A percentile compares a stretch with the other conserved stretches of the same genome.
phyloP scores from a whole-genome alignment of 2,113 vertebrate genomes.

The Grantiella picta region DNA sequence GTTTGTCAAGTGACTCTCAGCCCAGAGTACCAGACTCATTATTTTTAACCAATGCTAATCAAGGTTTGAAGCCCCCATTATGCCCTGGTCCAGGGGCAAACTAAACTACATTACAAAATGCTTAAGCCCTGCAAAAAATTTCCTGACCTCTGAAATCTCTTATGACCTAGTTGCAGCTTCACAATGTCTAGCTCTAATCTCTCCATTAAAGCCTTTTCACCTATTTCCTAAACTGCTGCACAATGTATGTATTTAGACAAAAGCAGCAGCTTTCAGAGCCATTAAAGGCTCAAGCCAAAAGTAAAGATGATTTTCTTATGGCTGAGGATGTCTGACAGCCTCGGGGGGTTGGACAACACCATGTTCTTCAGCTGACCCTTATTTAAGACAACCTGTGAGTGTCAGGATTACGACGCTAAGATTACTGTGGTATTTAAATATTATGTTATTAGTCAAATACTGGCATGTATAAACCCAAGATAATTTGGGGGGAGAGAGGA shows the following conservation, averaged over 20 bases:
- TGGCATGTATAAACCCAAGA: constrained; percentile 30
- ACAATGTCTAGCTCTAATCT: constrained; percentile 70
- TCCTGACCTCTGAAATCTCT: constrained; percentile 76
- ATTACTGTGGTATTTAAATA: constrained; percentile 65
- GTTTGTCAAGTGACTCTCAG: constrained; percentile 41
- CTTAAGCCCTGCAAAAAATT: constrained; percentile 73
- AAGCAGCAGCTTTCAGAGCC: constrained; percentile 73
- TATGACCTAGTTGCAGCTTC: constrained; percentile 61
- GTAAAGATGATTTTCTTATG: constrained; percentile 75
- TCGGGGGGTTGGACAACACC: not conserved
- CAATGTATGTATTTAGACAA: constrained; percentile 68
- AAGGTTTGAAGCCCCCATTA: constrained; percentile 71
- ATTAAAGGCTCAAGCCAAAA: constrained; percentile 79
- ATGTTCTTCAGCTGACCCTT: constrained; percentile 44
- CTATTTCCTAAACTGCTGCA: constrained; percentile 58
- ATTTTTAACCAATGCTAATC: constrained; percentile 72
- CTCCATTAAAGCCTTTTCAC: constrained; percentile 78
- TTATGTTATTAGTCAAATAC: constrained; percentile 57
- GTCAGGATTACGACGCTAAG: constrained; percentile 44
- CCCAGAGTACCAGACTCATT: constrained; percentile 20
- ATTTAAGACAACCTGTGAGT: constrained; percentile 51
- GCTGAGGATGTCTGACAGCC: constrained; percentile 47
- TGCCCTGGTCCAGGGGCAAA: constrained; percentile 35
- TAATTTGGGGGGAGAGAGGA: not conserved
- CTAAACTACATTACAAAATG: constrained; percentile 74